Evolutionary conservation across 2,797 vertebrate genomes (phyloP), one percentile per base, ranked within the genome.

Genomic region (Zenarchopterus dispar): DNA sequence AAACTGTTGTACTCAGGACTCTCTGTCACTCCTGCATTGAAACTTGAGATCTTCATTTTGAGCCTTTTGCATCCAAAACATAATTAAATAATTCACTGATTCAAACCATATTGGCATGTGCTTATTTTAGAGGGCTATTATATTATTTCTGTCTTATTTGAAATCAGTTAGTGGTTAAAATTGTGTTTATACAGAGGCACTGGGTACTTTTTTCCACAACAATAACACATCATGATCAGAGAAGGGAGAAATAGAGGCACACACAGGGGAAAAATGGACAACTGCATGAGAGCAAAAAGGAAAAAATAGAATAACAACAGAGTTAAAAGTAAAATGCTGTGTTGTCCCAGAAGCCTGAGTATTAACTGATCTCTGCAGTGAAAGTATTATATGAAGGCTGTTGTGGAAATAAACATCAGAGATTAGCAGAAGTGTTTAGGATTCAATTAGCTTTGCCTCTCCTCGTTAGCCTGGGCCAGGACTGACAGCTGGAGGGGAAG

Each of bases 381-480:
- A 50, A n/a, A 39, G 28, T 22, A 55, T 39, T 39, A 39, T 4
- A 39, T 15, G 5, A 1, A 39, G 13, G 36, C 18, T 10, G 42
- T 15, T 39, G 36, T 15, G 5, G 46, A 54, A 70, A 75, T 52
- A 41, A 80, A 61, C 63, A 63, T 73, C 60, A 49, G 63, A 68
- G 81, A 77, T 78, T 77, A 82, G 83, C 56, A 78, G 67, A 70
- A 71, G 70, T 62, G 77, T 85, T 87, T 80, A 78, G 68, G 84
- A 88, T 89, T 91, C 68, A 88, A 88, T 90, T 88, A 90, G 83
- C 78, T 64, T 52, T 66, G 75, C 72, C 73, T 81, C 62, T 79
- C 58, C 74, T 85, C 21, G 43, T 89, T 84, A 86, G 73, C 62
- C 42, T 11, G 13, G 74, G 60, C 61, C 52, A 45, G 55, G 44